These are phyloP conservation scores for Madoqua kirkii DNA, from an alignment of 2,113 vertebrate genomes.

Conservation along the genomic window DNA sequence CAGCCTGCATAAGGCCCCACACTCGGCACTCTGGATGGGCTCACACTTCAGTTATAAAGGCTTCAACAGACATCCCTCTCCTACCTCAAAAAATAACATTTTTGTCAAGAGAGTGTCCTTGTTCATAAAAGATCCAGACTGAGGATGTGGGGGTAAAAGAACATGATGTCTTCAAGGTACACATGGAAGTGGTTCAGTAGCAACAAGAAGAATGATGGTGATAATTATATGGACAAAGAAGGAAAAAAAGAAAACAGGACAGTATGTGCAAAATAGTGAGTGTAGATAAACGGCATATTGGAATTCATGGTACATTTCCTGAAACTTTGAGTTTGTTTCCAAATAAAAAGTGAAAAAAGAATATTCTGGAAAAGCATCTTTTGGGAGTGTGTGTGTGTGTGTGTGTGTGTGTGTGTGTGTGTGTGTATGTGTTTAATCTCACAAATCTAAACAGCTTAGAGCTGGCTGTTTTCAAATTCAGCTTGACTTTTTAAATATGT, in stretches of 20 bases:
- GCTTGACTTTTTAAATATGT: conserved; percentile 32
- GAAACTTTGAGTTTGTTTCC: conserved; percentile 39
- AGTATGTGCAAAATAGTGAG: not conserved
- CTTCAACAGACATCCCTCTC: not conserved
- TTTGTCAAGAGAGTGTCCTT: not conserved
- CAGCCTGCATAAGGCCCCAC: not conserved
- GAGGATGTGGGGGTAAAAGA: not conserved
- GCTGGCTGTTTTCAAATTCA: conserved; percentile 21
- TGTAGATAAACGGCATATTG: not conserved
- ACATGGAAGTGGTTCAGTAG: not conserved
- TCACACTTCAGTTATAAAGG: conserved; percentile 1
- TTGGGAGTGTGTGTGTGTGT: not conserved
- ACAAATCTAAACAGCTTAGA: not conserved
- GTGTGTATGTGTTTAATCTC: not conserved
- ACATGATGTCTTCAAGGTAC: not conserved
- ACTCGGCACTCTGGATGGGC: not conserved
- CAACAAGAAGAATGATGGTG: not conserved
- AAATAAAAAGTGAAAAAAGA: conserved; percentile 18
- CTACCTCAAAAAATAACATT: not conserved
- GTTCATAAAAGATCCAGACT: conserved; percentile 32
- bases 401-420: no score
- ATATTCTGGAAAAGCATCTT: not conserved
- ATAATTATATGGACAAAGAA: not conserved
- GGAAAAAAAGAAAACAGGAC: not conserved
- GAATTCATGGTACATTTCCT: not conserved